Percentiles rank a stretch among this genome's conserved stretches.
phyloP scores from a whole-genome alignment of 2,113 vertebrate species.

The Parus major region DNA sequence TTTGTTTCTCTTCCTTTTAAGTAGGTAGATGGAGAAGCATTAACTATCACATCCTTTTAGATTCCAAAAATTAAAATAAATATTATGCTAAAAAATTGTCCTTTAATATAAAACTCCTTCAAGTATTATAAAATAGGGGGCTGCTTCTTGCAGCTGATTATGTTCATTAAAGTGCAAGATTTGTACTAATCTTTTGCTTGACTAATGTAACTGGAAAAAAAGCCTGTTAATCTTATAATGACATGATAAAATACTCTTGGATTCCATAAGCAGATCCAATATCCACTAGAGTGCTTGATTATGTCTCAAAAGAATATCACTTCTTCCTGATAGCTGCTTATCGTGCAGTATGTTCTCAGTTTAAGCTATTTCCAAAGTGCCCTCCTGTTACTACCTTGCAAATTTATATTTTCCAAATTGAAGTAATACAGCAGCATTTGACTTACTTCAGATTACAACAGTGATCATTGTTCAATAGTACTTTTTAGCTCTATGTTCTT shows the following conservation, averaged over 20 bases:
- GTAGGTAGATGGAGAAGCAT: background rate
- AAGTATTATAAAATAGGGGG: background rate
- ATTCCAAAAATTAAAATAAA: background rate
- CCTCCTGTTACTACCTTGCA: background rate
- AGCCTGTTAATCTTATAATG: background rate
- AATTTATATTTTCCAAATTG: background rate
- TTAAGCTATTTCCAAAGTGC: background rate
- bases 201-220: background rate
- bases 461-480: background rate
- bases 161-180: background rate
- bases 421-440: background rate
- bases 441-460: background rate
- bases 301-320: background rate
- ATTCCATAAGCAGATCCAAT: background rate
- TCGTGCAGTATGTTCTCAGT: background rate
- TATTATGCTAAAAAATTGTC: background rate
- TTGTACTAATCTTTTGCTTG: background rate
- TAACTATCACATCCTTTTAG: background rate
- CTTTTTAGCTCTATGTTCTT: background rate
- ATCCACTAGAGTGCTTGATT: background rate
- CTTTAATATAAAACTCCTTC: background rate
- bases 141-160: background rate
- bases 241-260: background rate
- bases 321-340: background rate
- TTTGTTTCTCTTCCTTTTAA: background rate